Percentiles rank a stretch among this genome's conserved stretches.
phyloP scores from a whole-genome alignment of 2,113 vertebrate genomes.

The Puntigrus tetrazona region DNA sequence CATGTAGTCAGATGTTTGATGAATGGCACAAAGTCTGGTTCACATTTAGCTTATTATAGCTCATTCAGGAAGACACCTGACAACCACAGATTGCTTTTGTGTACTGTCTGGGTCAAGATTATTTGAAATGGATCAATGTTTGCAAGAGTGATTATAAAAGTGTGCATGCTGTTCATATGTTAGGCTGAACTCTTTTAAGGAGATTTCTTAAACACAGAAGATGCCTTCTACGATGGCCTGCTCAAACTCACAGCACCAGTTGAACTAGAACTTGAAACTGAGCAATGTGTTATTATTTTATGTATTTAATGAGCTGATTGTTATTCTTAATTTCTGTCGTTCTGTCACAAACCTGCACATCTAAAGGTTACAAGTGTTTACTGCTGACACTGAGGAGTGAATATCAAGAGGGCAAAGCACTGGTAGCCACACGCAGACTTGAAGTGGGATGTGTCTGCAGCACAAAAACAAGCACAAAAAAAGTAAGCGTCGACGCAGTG shows the following conservation, averaged over 20 bases:
- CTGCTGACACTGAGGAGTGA: constrained; percentile 77
- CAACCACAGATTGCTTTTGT: too few species aligned
- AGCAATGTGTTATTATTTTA: too few species aligned
- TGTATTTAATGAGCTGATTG: not conserved
- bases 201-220: too few species aligned
- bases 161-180: too few species aligned
- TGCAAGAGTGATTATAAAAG: too few species aligned
- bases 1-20: not conserved
- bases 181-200: too few species aligned
- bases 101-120: too few species aligned
- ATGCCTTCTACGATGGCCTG: not conserved
- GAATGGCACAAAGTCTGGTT: not conserved
- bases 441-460: constrained; percentile 82
- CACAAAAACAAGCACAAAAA: constrained; percentile 70
- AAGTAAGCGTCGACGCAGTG: constrained; percentile 72
- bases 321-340: not conserved
- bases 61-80: too few species aligned
- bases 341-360: not conserved
- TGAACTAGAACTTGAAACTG: not conserved
- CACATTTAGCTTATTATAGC: not conserved
- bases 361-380: constrained; percentile 65
- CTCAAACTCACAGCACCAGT: not conserved
- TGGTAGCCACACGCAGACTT: constrained; percentile 77
- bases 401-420: constrained; percentile 56
- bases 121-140: too few species aligned